Conservation (phyloP, 2,113 vertebrate species). For the Rhabdornis inornatus region DNA sequence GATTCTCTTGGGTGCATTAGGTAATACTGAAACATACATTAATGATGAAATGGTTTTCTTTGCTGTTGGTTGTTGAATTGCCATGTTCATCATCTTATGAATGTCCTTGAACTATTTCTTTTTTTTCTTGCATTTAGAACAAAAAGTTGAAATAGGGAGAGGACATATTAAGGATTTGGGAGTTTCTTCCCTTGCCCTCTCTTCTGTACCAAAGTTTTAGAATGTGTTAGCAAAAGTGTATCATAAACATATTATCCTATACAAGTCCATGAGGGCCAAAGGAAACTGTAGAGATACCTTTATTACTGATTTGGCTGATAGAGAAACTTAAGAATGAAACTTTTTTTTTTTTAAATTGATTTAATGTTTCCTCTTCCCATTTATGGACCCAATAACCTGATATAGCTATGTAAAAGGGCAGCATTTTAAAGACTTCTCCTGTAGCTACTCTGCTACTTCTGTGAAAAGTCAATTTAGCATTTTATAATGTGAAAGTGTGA, state of each 20-base stretch:
- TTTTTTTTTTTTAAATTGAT: neutral
- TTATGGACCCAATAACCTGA: neutral
- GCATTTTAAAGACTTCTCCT: neutral
- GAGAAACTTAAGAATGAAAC: neutral
- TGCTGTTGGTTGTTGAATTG: neutral
- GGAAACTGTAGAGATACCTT: neutral
- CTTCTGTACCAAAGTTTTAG: neutral
- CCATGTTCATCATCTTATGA: neutral
- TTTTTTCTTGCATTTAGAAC: neutral
- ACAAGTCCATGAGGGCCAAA: neutral
- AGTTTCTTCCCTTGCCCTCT: accelerated
- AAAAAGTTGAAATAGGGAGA: neutral
- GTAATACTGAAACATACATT: neutral
- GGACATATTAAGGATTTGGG: neutral
- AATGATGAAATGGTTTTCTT: neutral
- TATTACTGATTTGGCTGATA: neutral
- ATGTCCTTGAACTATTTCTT: neutral
- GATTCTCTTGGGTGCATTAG: neutral
- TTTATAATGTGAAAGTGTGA: neutral
- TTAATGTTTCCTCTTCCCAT: neutral
- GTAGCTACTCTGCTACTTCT: neutral
- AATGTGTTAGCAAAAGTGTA: neutral
- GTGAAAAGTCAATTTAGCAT: neutral
- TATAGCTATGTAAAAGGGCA: neutral
- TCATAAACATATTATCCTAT: neutral